Conservation (phyloP, 2,888 invertebrate species). For the Escarpia spicata region DNA sequence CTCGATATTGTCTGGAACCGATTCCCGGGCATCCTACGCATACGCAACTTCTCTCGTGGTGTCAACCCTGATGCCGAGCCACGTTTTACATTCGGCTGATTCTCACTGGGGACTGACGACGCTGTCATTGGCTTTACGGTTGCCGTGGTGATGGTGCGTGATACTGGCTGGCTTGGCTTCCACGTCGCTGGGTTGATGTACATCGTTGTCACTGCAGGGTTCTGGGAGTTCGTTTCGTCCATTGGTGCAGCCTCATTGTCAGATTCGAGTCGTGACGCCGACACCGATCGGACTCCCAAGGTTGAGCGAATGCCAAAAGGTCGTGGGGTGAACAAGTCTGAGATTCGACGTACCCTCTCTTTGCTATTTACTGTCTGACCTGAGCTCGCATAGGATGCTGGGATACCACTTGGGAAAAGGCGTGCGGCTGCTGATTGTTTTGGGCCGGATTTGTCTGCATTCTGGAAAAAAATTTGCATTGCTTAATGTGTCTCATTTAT, state of each 20-base stretch:
- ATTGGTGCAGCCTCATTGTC: not conserved
- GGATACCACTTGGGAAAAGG: constrained; percentile 27
- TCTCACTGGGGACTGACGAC: not conserved
- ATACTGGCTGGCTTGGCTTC: not conserved
- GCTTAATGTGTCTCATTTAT: not conserved
- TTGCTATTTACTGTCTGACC: constrained; percentile 11
- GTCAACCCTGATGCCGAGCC: not conserved
- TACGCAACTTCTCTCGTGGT: not conserved
- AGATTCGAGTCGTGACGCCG: not conserved
- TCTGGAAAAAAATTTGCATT: not conserved
- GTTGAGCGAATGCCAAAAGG: constrained; percentile 25
- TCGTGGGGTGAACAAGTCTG: constrained; percentile 34
- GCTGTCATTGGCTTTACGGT: constrained; percentile 30
- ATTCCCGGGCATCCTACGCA: constrained; percentile 17
- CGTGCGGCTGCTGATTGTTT: constrained; percentile 19
- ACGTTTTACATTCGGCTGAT: constrained; percentile 2
- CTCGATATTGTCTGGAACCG: constrained; percentile 34
- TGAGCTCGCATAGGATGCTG: constrained; percentile 25
- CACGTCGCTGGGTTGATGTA: not conserved
- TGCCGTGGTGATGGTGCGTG: constrained; percentile 22
- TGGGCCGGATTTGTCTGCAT: not conserved
- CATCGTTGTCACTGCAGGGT: not conserved
- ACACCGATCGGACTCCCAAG: not conserved
- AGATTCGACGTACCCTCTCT: constrained; percentile 32
- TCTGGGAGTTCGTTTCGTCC: not conserved